Evolutionary conservation across 2,888 invertebrate genomes (phyloP).

Genomic region (Drosophila yooni): DNA sequence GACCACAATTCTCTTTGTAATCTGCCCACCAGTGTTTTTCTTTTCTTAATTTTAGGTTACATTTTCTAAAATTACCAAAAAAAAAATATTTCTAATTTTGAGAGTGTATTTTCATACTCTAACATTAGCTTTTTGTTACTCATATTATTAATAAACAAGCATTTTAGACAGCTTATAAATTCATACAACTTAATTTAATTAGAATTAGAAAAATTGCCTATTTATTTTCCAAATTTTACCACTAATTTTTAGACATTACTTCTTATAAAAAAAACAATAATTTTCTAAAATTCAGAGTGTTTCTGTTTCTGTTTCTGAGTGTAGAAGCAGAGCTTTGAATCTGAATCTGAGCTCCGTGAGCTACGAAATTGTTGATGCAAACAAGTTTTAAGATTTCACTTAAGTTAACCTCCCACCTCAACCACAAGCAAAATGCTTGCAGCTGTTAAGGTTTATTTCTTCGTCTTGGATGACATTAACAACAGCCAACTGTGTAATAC

Average conservation of each 20-base stretch:
- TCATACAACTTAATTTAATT: too few species aligned
- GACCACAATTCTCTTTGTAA: not conserved
- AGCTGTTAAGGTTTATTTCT: constrained; percentile 43
- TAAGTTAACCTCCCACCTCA: not conserved
- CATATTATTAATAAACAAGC: too few species aligned
- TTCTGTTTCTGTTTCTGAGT: constrained; percentile 13
- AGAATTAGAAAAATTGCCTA: too few species aligned
- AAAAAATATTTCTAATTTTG: too few species aligned
- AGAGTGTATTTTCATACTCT: too few species aligned
- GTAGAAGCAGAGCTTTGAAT: constrained; percentile 22
- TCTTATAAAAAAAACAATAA: not conserved
- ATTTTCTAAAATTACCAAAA: not conserved
- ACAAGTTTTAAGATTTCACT: constrained; percentile 27
- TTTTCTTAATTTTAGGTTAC: not conserved
- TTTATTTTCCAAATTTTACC: too few species aligned
- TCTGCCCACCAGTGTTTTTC: not conserved
- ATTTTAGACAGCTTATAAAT: too few species aligned
- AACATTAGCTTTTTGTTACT: too few species aligned
- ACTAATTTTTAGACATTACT: not conserved
- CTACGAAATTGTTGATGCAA: constrained; percentile 22
- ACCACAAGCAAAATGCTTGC: constrained; percentile 29
- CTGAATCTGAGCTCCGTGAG: not conserved
- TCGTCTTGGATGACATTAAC: not conserved
- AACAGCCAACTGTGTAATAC: not conserved
- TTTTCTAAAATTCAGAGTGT: not conserved